A percentile compares a stretch with the other conserved stretches of the same genome.
Evolutionary conservation across 2,797 vertebrate species (phyloP).

Genomic region (Poecile montanus): DNA sequence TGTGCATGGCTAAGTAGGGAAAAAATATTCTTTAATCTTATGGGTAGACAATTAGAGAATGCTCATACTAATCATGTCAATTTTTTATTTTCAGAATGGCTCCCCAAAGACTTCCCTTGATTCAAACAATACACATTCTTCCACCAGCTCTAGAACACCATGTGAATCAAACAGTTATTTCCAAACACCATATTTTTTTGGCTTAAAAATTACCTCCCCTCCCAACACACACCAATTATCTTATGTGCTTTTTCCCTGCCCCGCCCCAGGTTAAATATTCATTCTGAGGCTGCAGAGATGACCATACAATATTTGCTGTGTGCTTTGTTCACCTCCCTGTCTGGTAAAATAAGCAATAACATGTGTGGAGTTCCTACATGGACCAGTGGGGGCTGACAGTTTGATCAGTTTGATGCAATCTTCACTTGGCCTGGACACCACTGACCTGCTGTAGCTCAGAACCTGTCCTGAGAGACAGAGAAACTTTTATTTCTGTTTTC

Average conservation of each 20-base stretch:
- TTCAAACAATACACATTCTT: neutral
- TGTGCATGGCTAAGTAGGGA: neutral
- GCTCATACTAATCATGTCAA: fast-evolving
- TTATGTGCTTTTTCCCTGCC: fast-evolving
- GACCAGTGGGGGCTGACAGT: neutral
- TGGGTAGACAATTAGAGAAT: neutral
- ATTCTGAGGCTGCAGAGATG: neutral
- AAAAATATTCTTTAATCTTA: neutral
- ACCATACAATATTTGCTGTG: neutral
- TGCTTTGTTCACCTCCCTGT: neutral
- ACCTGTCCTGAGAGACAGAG: neutral
- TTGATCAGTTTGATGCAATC: neutral
- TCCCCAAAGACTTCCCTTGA: neutral
- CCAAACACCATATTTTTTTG: neutral
- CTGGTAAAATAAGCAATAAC: neutral
- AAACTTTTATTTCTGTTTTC: neutral
- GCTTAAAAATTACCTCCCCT: neutral
- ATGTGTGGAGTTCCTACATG: neutral
- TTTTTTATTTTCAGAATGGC: neutral
- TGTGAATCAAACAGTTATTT: neutral
- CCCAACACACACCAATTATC: neutral
- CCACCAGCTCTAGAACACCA: neutral
- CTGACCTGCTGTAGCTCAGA: neutral
- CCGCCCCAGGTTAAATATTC: neutral
- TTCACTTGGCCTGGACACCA: neutral